A percentile compares a stretch with the other conserved stretches of the same genome.
These are phyloP conservation scores for Ambastaia sidthimunki DNA, from an alignment of 2,797 vertebrate species.

Conservation along the genomic window DNA sequence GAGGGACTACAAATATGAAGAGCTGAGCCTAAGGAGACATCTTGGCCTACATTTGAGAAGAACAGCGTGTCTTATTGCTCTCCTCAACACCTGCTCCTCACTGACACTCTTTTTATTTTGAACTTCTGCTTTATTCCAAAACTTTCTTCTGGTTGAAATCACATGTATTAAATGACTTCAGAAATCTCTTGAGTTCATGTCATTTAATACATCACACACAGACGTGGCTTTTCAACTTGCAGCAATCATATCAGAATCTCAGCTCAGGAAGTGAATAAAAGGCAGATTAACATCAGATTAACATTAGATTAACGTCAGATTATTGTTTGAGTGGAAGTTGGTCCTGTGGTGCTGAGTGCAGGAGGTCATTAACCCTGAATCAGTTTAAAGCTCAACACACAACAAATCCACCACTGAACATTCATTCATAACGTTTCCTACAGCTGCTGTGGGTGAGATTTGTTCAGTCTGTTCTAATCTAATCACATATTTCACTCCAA, in stretches of 20 bases:
- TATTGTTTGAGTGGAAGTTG: neutral
- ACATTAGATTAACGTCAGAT: neutral
- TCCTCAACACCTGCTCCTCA: conserved; percentile 14
- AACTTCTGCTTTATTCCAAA: neutral
- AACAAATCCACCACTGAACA: neutral
- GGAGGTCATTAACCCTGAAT: conserved; percentile 10
- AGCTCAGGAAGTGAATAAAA: conserved; percentile 28
- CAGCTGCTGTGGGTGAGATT: neutral
- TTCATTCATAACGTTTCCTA: neutral
- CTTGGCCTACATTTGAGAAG: conserved; percentile 38
- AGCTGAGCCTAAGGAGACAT: conserved; percentile 38
- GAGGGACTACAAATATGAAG: conserved; percentile 33
- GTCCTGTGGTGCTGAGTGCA: neutral
- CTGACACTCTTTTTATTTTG: neutral
- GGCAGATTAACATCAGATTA: too few species aligned
- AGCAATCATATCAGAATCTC: neutral
- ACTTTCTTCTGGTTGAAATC: neutral
- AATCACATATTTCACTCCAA: neutral
- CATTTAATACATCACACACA: neutral
- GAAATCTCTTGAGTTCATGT: neutral
- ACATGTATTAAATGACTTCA: neutral
- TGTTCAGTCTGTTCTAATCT: neutral
- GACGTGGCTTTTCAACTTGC: neutral
- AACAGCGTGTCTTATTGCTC: conserved; percentile 25
- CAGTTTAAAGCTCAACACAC: neutral